Percentiles rank a stretch among this genome's conserved stretches.
phyloP scores from a whole-genome alignment of 2,888 invertebrate genomes.

The Drosophila rubida region DNA sequence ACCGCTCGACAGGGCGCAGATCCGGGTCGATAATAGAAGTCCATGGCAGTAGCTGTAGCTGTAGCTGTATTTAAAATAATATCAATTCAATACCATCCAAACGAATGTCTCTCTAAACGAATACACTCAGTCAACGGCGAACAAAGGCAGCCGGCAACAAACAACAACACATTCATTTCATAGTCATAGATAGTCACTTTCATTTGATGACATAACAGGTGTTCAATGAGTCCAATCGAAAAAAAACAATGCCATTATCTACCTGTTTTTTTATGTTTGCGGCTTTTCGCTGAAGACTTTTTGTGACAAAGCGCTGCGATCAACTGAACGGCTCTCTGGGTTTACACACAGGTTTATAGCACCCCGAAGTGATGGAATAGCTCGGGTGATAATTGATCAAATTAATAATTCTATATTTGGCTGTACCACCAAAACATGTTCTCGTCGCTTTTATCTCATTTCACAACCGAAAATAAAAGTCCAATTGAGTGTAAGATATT shows the following conservation, averaged over 20 bases:
- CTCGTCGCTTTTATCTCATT: constrained; percentile 1
- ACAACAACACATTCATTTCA: constrained; percentile 20
- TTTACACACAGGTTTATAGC: constrained; percentile 13
- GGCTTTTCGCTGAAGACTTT: constrained; percentile 14
- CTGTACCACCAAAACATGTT: not conserved
- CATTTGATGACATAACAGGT: constrained; percentile 51
- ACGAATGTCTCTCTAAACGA: constrained; percentile 33
- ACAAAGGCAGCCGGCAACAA: constrained; percentile 22
- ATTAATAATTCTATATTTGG: constrained; percentile 9
- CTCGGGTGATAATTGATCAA: constrained; percentile 44
- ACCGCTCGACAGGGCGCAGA: constrained; percentile 89
- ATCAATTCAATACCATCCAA: constrained; percentile 23
- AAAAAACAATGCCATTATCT: constrained; percentile 5
- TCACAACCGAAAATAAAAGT: not conserved
- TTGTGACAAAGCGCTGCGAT: constrained; percentile 12
- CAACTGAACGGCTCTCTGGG: constrained; percentile 32
- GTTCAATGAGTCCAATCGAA: constrained; percentile 5
- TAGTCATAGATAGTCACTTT: constrained; percentile 53
- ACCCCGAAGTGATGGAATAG: constrained; percentile 5
- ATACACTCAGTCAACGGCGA: not conserved
- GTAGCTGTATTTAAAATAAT: not conserved
- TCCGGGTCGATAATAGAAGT: constrained; percentile 88
- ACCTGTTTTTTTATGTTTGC: constrained; percentile 3
- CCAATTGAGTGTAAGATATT: no score
- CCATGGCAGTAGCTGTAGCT: constrained; percentile 68